These are phyloP conservation scores for Phocides pigmalion DNA, from an alignment of 1,140 invertebrate genomes.

Conservation along the genomic window DNA sequence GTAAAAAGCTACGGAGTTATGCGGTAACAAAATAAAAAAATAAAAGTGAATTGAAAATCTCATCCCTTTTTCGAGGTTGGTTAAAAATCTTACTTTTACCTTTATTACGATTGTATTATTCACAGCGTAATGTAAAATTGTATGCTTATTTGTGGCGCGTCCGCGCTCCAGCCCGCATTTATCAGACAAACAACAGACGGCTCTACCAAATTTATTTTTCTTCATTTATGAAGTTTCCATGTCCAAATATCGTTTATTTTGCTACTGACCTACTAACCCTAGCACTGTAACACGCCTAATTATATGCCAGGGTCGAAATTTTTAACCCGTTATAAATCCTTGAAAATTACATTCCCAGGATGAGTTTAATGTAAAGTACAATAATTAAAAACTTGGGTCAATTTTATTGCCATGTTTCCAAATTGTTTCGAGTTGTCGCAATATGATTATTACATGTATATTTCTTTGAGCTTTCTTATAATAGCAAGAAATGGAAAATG, in stretches of 20 bases:
- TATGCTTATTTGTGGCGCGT: background rate
- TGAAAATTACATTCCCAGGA: constrained; percentile 15
- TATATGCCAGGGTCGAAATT: constrained; percentile 20
- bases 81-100: no score
- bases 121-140: no score
- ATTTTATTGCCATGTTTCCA: background rate
- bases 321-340: constrained; percentile 16
- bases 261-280: constrained; percentile 31
- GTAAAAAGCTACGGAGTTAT: no score
- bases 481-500: no score
- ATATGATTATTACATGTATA: background rate
- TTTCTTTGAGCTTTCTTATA: background rate
- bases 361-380: constrained; percentile 1
- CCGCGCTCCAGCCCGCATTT: constrained; percentile 12
- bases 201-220: constrained; percentile 22
- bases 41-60: no score
- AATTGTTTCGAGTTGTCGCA: background rate
- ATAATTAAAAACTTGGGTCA: background rate
- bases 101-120: no score
- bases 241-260: constrained; percentile 33
- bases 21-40: no score
- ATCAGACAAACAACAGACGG: constrained; percentile 20
- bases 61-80: no score
- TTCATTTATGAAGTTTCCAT: constrained; percentile 31
- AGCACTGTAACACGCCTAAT: constrained; percentile 14